Conservation (phyloP, 1,140 invertebrate genomes). For the Bombus breviceps region DNA sequence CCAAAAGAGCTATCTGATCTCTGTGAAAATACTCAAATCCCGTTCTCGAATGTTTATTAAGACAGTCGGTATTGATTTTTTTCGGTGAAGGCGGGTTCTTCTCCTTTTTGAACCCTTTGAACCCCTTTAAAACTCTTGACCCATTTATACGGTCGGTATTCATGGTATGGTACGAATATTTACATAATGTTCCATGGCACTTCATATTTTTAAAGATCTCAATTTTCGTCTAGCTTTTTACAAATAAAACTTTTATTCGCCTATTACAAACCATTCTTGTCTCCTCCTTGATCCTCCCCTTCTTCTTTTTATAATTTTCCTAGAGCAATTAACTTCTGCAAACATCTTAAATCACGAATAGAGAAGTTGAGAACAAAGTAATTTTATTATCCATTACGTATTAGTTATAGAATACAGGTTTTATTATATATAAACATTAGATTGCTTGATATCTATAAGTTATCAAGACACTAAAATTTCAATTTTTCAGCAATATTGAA, state of each 20-base stretch:
- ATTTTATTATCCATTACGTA: too few species aligned
- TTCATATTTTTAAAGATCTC: slow-evolving; percentile 24
- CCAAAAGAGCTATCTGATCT: neutral
- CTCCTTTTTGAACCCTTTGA: slow-evolving; percentile 26
- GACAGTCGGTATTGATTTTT: slow-evolving; percentile 25
- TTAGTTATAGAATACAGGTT: too few species aligned
- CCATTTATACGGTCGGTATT: slow-evolving; percentile 30
- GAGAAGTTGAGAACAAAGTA: too few species aligned
- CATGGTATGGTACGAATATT: slow-evolving; percentile 28
- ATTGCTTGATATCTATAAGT: too few species aligned
- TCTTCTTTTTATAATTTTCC: neutral
- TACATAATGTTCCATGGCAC: slow-evolving; percentile 39
- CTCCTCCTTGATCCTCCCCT: neutral
- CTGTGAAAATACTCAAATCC: neutral
- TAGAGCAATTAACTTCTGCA: neutral
- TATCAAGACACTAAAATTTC: too few species aligned
- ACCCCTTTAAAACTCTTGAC: slow-evolving; percentile 30
- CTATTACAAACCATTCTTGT: neutral
- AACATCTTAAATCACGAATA: too few species aligned
- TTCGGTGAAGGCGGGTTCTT: neutral
- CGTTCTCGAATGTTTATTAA: slow-evolving; percentile 33
- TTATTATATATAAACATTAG: too few species aligned
- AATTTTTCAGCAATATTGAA: too few species aligned
- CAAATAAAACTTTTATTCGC: neutral
- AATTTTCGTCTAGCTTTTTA: slow-evolving; percentile 1